phyloP scores from a whole-genome alignment of 2,113 vertebrate genomes.

The Pseudolaguvia tuberculata region DNA sequence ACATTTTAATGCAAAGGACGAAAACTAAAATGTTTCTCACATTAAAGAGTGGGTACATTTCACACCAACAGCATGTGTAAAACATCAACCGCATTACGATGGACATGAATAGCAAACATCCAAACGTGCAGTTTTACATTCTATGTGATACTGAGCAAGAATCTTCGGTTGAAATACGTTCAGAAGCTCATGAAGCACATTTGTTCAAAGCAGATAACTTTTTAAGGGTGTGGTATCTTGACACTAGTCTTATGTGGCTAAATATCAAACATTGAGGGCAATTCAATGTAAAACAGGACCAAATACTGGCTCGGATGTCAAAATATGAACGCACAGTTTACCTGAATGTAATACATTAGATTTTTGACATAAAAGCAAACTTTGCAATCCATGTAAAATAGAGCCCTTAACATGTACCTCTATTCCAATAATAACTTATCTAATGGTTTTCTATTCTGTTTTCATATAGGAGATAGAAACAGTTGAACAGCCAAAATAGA shows the following conservation, averaged over 20 bases:
- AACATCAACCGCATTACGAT: conserved; percentile 18
- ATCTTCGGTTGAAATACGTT: conserved; percentile 34
- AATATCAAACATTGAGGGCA: conserved; percentile 28
- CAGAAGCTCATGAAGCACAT: conserved; percentile 15
- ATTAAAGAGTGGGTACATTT: conserved; percentile 22
- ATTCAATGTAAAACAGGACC: conserved; percentile 33
- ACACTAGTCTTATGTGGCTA: conserved; percentile 14
- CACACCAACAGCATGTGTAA: conserved; percentile 22
- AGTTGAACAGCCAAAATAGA: conserved; percentile 39
- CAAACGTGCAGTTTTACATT: conserved; percentile 28
- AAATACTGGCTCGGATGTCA: conserved; percentile 32
- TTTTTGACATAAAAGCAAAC: conserved; percentile 33
- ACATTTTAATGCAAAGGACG: background rate
- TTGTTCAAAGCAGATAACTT: conserved; percentile 22
- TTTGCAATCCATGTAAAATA: conserved; percentile 34
- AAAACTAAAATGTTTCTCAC: background rate
- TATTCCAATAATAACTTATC: conserved; percentile 34
- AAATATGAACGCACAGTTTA: conserved; percentile 36
- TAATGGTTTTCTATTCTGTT: background rate
- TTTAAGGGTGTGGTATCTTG: conserved; percentile 4
- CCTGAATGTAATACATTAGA: conserved; percentile 29
- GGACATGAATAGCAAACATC: conserved; percentile 31
- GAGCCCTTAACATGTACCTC: conserved; percentile 44
- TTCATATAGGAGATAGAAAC: conserved; percentile 23
- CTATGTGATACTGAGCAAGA: conserved; percentile 24